Base-by-base conservation (phyloP, 2,113 vertebrate species). In the Ceyx melanurus region DNA sequence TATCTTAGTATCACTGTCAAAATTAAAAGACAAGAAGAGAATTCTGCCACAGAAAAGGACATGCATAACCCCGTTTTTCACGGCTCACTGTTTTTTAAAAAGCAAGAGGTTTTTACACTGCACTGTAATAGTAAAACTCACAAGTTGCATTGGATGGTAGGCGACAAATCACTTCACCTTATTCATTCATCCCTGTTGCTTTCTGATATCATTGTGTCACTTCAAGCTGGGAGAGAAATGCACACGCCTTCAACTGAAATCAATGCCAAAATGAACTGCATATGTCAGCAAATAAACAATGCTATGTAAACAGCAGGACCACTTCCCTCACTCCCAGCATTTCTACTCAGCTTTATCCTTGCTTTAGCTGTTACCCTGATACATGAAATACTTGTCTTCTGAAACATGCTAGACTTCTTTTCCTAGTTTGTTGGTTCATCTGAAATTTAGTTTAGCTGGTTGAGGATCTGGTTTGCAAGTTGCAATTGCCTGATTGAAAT, bases 261-360 rank as follows among this genome's bases (percentile, higher is more conserved):
- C 93, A 95, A 83, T 95, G 92, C 85, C 93, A 93, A 86, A 95
- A 91, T 95, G 93, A 95, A 91, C 93, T 91, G 91, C 33, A 21
- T 90, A 88, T 94, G 92, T 95, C 94, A 95, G 95, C 95, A 94
- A 90, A 88, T 95, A 96, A 95, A 88, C 88, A 94, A 89, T 84
- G 86, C 88, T 64, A 61, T 89, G 90, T 93, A 94, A 97, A 95
- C 94, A 95, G 86, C 90, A 56, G 83, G 90, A 83, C 62, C 65
- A 66, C 86, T 94, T 91, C 91, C 86, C 85, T 88, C 88, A 26
- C 20, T 92, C 68, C 65, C 82, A 88, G 84, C 81, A 85, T 56
- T 64, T 80, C 72, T 15, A 71, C 61, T 62, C 92, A 93, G 65
- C 72, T 88, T 76, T 83, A 94, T 82, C 80, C 50, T 73, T 93